phyloP scores from a whole-genome alignment of 2,113 vertebrate genomes.

The Alces alces region DNA sequence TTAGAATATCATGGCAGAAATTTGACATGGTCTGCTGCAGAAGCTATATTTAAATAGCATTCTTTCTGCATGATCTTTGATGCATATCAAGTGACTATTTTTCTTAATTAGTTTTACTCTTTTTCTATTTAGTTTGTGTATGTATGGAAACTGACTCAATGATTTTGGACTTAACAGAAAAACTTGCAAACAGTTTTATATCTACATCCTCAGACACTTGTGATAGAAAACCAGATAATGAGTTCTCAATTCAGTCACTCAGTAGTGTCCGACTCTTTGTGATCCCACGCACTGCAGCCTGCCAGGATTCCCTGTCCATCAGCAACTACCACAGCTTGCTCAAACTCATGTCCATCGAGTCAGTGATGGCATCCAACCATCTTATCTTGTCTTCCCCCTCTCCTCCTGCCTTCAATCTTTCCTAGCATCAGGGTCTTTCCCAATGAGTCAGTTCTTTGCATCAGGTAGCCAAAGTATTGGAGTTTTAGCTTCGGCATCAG shows the following conservation, averaged over 20 bases:
- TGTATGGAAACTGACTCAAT: neutral
- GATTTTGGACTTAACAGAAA: neutral
- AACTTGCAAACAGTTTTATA: neutral
- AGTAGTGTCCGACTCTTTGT: neutral
- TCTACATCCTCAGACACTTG: neutral
- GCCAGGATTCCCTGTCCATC: neutral
- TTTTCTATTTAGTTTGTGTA: neutral
- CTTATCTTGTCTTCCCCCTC: neutral
- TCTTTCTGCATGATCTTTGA: neutral
- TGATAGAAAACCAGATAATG: neutral
- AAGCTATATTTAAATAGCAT: neutral
- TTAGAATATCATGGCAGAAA: neutral
- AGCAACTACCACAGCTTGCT: neutral
- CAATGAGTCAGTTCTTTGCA: neutral
- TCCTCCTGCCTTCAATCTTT: neutral
- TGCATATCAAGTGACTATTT: neutral
- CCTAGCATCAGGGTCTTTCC: neutral
- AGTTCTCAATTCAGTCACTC: neutral
- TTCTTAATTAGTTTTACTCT: neutral
- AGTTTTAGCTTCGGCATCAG: neutral
- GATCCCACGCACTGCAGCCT: fast-evolving
- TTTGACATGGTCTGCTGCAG: neutral
- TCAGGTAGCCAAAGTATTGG: neutral
- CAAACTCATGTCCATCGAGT: neutral
- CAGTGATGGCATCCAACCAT: neutral